These are phyloP conservation scores for Trypoxylus dichotomus DNA, from an alignment of 1,140 invertebrate genomes.

Conservation along the genomic window DNA sequence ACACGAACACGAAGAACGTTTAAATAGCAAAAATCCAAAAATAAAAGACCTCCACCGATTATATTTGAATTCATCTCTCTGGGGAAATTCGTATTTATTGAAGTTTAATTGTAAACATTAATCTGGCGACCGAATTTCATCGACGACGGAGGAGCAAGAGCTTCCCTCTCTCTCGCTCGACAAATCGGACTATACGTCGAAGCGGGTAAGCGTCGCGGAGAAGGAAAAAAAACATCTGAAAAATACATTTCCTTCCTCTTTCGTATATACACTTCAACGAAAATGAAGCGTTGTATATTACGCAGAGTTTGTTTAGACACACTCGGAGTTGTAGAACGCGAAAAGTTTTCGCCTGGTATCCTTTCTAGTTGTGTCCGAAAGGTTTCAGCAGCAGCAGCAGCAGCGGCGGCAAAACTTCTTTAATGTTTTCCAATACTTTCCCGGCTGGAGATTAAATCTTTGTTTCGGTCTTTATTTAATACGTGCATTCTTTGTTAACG, in stretches of 20 bases:
- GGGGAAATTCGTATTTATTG: background rate
- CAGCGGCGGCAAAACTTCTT: background rate
- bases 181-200: background rate
- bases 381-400: background rate
- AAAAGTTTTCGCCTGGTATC: background rate
- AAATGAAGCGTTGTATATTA: conserved; percentile 16
- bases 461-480: conserved; percentile 25
- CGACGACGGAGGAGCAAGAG: background rate
- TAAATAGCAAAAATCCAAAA: no score
- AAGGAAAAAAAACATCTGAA: background rate
- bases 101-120: background rate
- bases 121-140: background rate
- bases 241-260: background rate
- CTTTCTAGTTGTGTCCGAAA: background rate
- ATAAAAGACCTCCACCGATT: no score
- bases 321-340: background rate
- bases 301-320: background rate
- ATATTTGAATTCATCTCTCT: background rate
- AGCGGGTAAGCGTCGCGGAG: background rate
- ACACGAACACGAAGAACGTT: no score
- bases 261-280: conserved; percentile 16
- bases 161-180: background rate
- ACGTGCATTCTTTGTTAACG: conserved; percentile 23
- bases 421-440: conserved; percentile 20
- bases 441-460: conserved; percentile 17